These are phyloP conservation scores for Crambe crambe DNA, from an alignment of 37 sponge, comb jelly and placozoan genomes.

Conservation along the genomic window DNA sequence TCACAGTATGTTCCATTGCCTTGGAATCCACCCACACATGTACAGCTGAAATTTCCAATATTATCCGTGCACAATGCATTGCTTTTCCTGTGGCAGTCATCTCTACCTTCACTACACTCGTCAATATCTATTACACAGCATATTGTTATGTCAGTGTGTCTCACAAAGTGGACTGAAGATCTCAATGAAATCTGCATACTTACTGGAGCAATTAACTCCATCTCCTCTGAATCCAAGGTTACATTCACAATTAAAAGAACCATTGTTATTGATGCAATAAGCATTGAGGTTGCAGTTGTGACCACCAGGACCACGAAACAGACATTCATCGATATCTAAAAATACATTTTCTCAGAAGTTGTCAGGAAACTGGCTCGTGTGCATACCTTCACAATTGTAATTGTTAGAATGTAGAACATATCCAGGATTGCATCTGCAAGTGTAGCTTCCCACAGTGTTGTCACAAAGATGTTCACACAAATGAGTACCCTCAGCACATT, in stretches of 20 bases:
- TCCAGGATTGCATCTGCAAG: not conserved
- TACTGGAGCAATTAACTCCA: slow-evolving; percentile 16
- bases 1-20: slow-evolving; percentile 24
- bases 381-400: slow-evolving; percentile 4
- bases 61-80: slow-evolving; percentile 30
- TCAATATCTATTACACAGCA: slow-evolving; percentile 26
- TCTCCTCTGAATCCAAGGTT: slow-evolving; percentile 23
- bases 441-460: slow-evolving; percentile 47
- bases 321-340: slow-evolving; percentile 43
- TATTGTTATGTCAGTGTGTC: not conserved
- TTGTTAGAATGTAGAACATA: not conserved
- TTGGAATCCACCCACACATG: slow-evolving; percentile 23
- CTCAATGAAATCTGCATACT: not conserved
- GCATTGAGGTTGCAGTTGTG: slow-evolving; percentile 30
- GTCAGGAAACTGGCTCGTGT: not conserved
- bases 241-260: slow-evolving; percentile 39
- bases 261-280: slow-evolving; percentile 45
- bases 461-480: slow-evolving; percentile 30
- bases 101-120: slow-evolving; percentile 31
- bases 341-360: not conserved
- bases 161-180: not conserved
- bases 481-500: slow-evolving; percentile 4
- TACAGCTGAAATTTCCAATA: slow-evolving; percentile 28
- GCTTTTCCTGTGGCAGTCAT: not conserved
- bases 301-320: not conserved